These are phyloP conservation scores for Rhamphomyia laevipes DNA, from an alignment of 2,888 invertebrate species.

Conservation along the genomic window DNA sequence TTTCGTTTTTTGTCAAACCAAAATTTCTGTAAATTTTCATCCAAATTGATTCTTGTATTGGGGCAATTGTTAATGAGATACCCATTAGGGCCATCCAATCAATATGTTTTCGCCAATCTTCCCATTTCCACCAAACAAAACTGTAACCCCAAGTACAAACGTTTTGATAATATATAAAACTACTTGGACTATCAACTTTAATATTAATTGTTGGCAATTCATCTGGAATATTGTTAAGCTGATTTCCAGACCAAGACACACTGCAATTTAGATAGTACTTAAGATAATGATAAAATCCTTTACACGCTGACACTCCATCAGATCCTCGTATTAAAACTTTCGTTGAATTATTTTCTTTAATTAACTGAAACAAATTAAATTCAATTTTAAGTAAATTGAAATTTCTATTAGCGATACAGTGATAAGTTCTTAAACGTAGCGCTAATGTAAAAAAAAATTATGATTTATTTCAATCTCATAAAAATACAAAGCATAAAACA, in stretches of 20 bases:
- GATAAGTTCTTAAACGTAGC: too few relatives aligned
- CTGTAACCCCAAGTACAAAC: constrained; percentile 78
- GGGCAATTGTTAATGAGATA: constrained; percentile 80
- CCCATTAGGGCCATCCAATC: constrained; percentile 97
- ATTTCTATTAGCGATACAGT: too few relatives aligned
- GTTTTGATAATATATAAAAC: constrained; percentile 89
- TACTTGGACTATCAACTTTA: constrained; percentile 45
- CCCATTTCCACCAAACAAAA: constrained; percentile 81
- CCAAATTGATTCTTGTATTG: constrained; percentile 82
- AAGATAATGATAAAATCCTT: constrained; percentile 79
- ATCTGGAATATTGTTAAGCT: constrained; percentile 44
- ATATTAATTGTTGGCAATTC: constrained; percentile 48
- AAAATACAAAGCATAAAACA: too few relatives aligned
- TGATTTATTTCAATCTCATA: too few relatives aligned
- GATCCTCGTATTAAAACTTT: constrained; percentile 24
- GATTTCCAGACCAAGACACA: constrained; percentile 73
- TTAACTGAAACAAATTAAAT: constrained; percentile 3
- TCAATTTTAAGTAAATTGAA: too few relatives aligned
- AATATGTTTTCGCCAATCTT: constrained; percentile 72
- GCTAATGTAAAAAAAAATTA: too few relatives aligned
- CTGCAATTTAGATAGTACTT: constrained; percentile 72
- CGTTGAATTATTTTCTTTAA: constrained; percentile 4
- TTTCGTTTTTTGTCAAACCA: constrained; percentile 62
- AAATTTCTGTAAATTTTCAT: constrained; percentile 58
- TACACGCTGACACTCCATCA: constrained; percentile 68